Conservation (phyloP, 2,888 invertebrate genomes). For the Hydropsyche betteni region DNA sequence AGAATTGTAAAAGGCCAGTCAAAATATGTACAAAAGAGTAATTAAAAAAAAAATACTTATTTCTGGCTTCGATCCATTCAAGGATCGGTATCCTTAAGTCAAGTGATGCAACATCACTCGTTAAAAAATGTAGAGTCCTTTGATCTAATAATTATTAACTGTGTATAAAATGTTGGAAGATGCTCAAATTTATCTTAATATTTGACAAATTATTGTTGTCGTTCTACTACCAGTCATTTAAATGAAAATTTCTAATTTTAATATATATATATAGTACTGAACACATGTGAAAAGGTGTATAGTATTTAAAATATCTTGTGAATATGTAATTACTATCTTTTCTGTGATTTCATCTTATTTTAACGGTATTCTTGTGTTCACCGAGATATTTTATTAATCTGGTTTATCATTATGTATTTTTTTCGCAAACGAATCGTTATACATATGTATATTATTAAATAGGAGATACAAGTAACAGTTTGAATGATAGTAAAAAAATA, state of each 20-base stretch:
- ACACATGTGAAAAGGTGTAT: constrained; percentile 9
- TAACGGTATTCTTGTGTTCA: constrained; percentile 31
- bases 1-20: constrained; percentile 56
- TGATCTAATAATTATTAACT: constrained; percentile 36
- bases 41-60: background rate
- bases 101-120: constrained; percentile 34
- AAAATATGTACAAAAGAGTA: constrained; percentile 50
- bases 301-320: constrained; percentile 56
- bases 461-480: no score
- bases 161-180: constrained; percentile 43
- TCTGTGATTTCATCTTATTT: constrained; percentile 62
- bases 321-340: constrained; percentile 65
- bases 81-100: constrained; percentile 26
- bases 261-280: constrained; percentile 15
- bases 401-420: no score
- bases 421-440: no score
- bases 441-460: no score
- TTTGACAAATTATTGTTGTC: constrained; percentile 36
- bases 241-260: constrained; percentile 1
- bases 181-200: constrained; percentile 45
- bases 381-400: no score
- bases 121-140: constrained; percentile 34
- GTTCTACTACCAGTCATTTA: constrained; percentile 22
- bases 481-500: no score
- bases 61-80: constrained; percentile 32